Conservation (phyloP, 2,113 vertebrate species). For the Sigmodon hispidus region DNA sequence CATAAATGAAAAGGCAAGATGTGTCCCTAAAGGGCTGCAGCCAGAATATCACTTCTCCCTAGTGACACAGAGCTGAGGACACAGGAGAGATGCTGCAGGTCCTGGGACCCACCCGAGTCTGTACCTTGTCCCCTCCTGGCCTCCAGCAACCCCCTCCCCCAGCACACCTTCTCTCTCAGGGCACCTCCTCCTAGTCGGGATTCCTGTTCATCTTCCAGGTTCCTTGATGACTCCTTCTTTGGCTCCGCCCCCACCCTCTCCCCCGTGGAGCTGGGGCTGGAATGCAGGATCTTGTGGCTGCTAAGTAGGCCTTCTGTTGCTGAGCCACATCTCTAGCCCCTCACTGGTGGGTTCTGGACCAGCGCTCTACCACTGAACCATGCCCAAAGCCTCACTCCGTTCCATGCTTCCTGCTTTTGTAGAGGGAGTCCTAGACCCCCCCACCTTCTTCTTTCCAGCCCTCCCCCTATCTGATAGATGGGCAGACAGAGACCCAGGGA, state of each 20-base stretch:
- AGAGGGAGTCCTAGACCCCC: not conserved
- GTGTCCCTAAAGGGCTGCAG: not conserved
- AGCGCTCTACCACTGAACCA: not conserved
- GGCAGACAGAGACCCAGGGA: not conserved
- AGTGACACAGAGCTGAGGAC: not conserved
- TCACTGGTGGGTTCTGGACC: not conserved
- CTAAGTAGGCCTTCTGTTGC: not conserved
- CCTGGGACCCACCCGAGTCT: not conserved
- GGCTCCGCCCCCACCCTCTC: not conserved
- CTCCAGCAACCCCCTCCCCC: no score
- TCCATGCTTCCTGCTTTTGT: not conserved
- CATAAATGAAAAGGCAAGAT: constrained; percentile 57
- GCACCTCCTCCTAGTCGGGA: not conserved
- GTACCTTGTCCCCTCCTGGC: rapidly evolving
- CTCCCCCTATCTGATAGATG: not conserved
- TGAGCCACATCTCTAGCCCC: not conserved
- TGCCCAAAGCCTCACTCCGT: no score
- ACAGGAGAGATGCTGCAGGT: not conserved
- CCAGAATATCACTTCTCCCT: constrained; percentile 7
- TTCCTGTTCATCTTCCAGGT: not conserved
- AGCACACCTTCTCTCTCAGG: not conserved
- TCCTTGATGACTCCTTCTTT: not conserved
- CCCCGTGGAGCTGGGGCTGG: not conserved
- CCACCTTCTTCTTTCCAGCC: not conserved
- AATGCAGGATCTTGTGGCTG: not conserved